Evolutionary conservation across 1,140 invertebrate species (phyloP), one percentile per base, ranked within the genome.

Genomic region (Aphidius gifuensis): DNA sequence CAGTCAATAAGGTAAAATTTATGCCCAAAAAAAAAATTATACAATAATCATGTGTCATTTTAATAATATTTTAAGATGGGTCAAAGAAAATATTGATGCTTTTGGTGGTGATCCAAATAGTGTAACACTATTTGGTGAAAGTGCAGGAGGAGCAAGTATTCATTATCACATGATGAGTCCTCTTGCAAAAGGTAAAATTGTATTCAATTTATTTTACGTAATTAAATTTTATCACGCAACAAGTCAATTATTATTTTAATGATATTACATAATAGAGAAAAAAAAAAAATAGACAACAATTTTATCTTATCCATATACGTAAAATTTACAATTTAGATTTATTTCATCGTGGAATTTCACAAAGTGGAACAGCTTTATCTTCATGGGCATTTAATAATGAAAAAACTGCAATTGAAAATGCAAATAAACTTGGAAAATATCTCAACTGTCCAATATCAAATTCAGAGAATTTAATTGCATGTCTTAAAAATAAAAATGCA

Each of bases 281-380:
- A 16, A 16, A 16, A 16, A 16, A 16, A 16, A 16, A 16, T 16
- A 16, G 16, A 16, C 1, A 16, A 16, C 16, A 16, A 16, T 1
- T 16, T 32, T 51, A 51, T 9, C 6, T 48, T 0, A 54, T n/a
- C n/a, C 9, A 11, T 42, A 23, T 3, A 55, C n/a, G 47, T n/a
- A 11, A n/a, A 49, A 2, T 49, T 53, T 8, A 44, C 39, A 32
- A 42, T 39, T 7, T 55, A 90, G 89, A 86, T 54, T 69, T 92
- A 5, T 91, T 92, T 64, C 87, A 90, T 58, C 85, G 86, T 49
- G 90, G 79, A 3, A 91, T 93, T 62, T 86, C 89, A 0, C 86
- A 92, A 78, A 91, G 90, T 71, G 92, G 92, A 3, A 91, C 88
- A 2, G 87, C 89, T 2, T 75, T 91, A 8, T 88, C 87, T 70